Conservation (phyloP, 2,113 vertebrate species). For the Cyprinodon variegatus region DNA sequence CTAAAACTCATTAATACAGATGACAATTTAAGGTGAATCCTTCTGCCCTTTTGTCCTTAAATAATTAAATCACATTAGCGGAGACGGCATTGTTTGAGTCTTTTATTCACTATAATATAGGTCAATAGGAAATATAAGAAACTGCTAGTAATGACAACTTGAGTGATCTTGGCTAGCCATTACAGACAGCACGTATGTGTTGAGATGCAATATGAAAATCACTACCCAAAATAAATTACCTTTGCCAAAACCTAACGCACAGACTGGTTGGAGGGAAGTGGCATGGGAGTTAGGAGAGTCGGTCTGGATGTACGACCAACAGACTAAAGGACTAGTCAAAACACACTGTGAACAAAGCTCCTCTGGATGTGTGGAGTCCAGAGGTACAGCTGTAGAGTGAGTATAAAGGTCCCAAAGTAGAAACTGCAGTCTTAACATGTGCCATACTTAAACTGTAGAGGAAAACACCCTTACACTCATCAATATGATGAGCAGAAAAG, state of each 20-base stretch:
- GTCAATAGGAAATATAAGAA: constrained; percentile 80
- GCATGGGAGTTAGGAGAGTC: constrained; percentile 33
- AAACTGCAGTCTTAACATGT: constrained; percentile 90
- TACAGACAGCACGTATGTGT: constrained; percentile 73
- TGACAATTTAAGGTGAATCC: constrained; percentile 46
- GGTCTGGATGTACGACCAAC: constrained; percentile 47
- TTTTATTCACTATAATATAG: constrained; percentile 78
- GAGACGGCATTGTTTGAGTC: constrained; percentile 71
- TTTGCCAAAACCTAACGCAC: constrained; percentile 69
- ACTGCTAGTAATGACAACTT: constrained; percentile 76
- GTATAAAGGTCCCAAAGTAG: constrained; percentile 87
- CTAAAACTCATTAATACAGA: constrained; percentile 49
- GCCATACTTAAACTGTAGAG: constrained; percentile 88
- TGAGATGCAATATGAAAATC: constrained; percentile 62
- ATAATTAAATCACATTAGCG: constrained; percentile 73
- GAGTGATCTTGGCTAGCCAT: constrained; percentile 72
- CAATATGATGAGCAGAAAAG: constrained; percentile 99
- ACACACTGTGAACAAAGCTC: constrained; percentile 63
- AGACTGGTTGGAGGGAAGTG: constrained; percentile 46
- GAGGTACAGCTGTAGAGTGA: constrained; percentile 76
- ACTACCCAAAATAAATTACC: constrained; percentile 77
- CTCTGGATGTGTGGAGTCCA: constrained; percentile 63
- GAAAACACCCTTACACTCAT: constrained; percentile 88
- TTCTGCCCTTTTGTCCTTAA: constrained; percentile 56
- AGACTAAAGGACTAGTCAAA: constrained; percentile 64